phyloP scores from a whole-genome alignment of 2,113 vertebrate genomes.

The Lanius ludovicianus region DNA sequence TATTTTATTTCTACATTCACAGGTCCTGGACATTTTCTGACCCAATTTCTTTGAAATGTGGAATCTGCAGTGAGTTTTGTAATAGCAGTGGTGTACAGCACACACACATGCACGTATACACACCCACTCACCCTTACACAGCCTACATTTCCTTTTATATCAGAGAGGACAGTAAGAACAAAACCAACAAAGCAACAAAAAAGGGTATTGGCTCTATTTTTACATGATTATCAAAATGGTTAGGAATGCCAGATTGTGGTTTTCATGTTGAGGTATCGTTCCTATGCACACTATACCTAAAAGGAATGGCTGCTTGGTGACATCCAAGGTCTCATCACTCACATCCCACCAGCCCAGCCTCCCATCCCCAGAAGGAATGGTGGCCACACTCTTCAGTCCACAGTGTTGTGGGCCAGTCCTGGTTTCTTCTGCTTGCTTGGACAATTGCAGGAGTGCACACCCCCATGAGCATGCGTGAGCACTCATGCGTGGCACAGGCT shows the following conservation, averaged over 20 bases:
- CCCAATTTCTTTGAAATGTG: background rate
- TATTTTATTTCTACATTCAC: background rate
- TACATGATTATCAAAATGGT: background rate
- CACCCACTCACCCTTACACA: background rate
- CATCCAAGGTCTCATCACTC: background rate
- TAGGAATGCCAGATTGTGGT: background rate
- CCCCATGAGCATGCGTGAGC: accelerated
- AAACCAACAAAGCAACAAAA: background rate
- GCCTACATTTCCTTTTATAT: background rate
- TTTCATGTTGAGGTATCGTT: background rate
- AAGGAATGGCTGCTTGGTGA: background rate
- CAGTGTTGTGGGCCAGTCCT: background rate
- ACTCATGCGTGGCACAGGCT: constrained; percentile 6
- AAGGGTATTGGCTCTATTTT: background rate
- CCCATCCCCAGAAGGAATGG: background rate
- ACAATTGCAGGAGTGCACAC: background rate
- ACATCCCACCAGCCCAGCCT: background rate
- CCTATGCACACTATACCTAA: background rate
- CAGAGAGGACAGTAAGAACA: background rate
- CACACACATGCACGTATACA: background rate
- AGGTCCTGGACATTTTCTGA: background rate
- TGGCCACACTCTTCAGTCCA: background rate
- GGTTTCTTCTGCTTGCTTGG: constrained; percentile 35
- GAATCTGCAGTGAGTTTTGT: background rate
- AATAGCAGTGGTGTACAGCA: background rate